Base-by-base conservation (phyloP, 2,888 invertebrate species). In the Pandemis corylana region DNA sequence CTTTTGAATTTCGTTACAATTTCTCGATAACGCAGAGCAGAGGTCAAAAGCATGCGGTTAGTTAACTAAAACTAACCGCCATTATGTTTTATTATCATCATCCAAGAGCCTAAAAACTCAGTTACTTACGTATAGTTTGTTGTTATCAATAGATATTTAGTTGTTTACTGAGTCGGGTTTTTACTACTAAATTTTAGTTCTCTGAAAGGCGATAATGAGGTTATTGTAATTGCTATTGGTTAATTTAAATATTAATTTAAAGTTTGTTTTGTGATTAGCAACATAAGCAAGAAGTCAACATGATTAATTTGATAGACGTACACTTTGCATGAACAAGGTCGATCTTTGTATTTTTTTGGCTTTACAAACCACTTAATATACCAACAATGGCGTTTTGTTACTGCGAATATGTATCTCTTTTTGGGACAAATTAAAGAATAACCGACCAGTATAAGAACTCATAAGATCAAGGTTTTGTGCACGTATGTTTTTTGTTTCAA, bases 1-100 rank as follows among this genome's bases (percentile, higher is more conserved):
- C 69, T 69, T 61, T 69, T 66, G 65, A 74, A 74, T 74, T 75
- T 75, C 46, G 75, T 71, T 75, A 71, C 71, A 59, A 67, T 75
- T 75, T 70, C 75, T 61, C n/a, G 71, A 71, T 75, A 75, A 46
- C 75, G 15, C 42, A 42, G 67, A 71, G 56, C 53, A 56, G 53
- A 67, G 71, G 75, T 66, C 71, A 75, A 71, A 66, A 36, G 46
- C 56, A 46, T 67, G 56, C 67, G 66, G 69, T 74, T 74, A 65
- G 56, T 74, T 53, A 75, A 67, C 66, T 28, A 53, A 53, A 67
- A 66, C 41, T 63, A 53, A 62, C 70, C 61, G 46, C 51, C 61
- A 53, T 74, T 70, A 61, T 66, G 9, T 59, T 41, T 59, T 65
- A 15, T 65, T 64, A 61, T 74, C 62, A 75, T 67, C 62, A 41